A percentile compares a stretch with the other conserved stretches of the same genome.
phyloP scores from a whole-genome alignment of 1,140 invertebrate species.

The Drosophila repletoides region DNA sequence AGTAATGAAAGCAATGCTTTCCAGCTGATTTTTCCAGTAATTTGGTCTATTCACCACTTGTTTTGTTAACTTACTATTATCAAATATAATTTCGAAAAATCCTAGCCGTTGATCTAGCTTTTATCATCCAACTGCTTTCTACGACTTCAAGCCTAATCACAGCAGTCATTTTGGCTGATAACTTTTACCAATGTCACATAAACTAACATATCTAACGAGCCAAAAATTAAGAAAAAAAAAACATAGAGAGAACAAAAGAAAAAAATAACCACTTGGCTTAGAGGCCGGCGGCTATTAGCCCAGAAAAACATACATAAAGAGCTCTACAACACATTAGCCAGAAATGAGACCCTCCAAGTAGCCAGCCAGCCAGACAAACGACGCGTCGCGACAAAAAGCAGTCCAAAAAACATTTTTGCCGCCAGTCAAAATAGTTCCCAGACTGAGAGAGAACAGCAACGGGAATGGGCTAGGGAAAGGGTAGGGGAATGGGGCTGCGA shows the following conservation, averaged over 20 bases:
- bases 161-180: constrained; percentile 27
- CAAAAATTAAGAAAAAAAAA: constrained; percentile 36
- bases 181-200: constrained; percentile 36
- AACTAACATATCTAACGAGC: constrained; percentile 63
- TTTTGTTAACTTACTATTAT: too few species aligned
- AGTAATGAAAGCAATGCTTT: too few species aligned
- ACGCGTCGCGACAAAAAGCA: constrained; percentile 39
- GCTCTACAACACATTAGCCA: constrained; percentile 61
- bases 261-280: constrained; percentile 38
- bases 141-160: constrained; percentile 16
- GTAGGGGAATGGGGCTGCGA: constrained; percentile 1
- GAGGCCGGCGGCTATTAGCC: constrained; percentile 63
- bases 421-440: constrained; percentile 67
- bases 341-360: constrained; percentile 66
- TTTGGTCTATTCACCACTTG: too few species aligned
- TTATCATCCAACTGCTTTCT: neutral
- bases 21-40: too few species aligned
- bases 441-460: constrained; percentile 23
- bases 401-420: constrained; percentile 42
- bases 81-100: too few species aligned
- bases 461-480: too few species aligned
- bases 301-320: constrained; percentile 67
- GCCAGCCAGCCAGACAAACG: constrained; percentile 68
- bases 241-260: neutral
- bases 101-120: too few species aligned